A percentile compares a stretch with the other conserved stretches of the same genome.
These are phyloP conservation scores for Luehdorfia chinensis DNA, from an alignment of 1,140 invertebrate genomes.

Conservation along the genomic window DNA sequence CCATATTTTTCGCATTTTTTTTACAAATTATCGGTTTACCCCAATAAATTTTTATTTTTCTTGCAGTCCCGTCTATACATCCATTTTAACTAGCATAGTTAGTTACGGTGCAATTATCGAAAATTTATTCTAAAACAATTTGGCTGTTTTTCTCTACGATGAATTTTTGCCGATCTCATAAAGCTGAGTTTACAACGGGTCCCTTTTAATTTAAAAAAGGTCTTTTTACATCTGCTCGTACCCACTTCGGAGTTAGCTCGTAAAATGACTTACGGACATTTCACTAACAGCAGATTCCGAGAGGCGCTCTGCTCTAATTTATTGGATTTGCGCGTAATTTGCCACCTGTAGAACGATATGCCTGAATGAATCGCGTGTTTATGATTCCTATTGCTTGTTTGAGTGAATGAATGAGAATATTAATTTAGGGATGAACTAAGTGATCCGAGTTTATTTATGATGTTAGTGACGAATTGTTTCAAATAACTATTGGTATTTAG, in stretches of 20 bases:
- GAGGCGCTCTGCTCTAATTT: slow-evolving; percentile 17
- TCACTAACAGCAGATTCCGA: slow-evolving; percentile 18
- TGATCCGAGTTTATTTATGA: too few relatives aligned
- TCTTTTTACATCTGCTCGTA: slow-evolving; percentile 12
- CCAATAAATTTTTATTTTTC: too few relatives aligned
- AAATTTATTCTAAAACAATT: too few relatives aligned
- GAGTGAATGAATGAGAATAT: neutral
- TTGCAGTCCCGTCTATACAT: too few relatives aligned
- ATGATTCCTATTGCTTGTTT: slow-evolving; percentile 16
- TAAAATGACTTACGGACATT: slow-evolving; percentile 19
- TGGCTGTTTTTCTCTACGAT: too few relatives aligned
- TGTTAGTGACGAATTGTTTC: too few relatives aligned
- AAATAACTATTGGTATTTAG: too few relatives aligned
- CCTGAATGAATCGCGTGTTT: slow-evolving; percentile 14
- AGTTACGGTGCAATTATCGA: too few relatives aligned
- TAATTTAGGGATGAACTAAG: neutral
- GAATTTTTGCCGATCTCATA: slow-evolving; percentile 3
- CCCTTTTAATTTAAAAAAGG: slow-evolving; percentile 14
- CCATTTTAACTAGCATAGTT: too few relatives aligned
- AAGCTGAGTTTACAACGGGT: neutral
- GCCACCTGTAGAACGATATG: slow-evolving; percentile 18
- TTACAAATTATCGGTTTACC: too few relatives aligned
- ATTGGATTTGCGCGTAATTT: slow-evolving; percentile 17
- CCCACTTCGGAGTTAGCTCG: slow-evolving; percentile 14
- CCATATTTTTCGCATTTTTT: too few relatives aligned